Evolutionary conservation across 1,140 invertebrate genomes (phyloP).

Genomic region (Meloidogyne hapla): DNA sequence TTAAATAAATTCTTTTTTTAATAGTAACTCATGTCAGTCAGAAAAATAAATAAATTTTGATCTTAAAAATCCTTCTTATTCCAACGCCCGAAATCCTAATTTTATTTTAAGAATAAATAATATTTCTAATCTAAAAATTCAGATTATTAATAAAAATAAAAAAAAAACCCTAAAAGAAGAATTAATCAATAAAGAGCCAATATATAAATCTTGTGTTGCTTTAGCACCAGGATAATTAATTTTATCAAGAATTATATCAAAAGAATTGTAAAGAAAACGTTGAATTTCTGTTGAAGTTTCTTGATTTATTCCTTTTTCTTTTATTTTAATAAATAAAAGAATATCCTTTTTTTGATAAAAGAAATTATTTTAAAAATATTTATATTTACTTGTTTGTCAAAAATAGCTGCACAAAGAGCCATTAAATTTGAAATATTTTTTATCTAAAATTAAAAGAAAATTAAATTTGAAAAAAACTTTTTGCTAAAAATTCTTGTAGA

Average conservation of each 20-base stretch:
- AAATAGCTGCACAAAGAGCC: slow-evolving; percentile 46
- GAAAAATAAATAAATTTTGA: too few species aligned
- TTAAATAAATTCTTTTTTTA: too few species aligned
- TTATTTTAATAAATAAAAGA: slow-evolving; percentile 36
- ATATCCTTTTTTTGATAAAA: slow-evolving; percentile 26
- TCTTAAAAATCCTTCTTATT: too few species aligned
- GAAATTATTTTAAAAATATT: slow-evolving; percentile 18
- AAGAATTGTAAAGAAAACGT: slow-evolving; percentile 49
- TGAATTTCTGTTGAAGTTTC: slow-evolving; percentile 41
- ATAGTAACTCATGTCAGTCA: too few species aligned
- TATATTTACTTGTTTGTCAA: slow-evolving; percentile 45
- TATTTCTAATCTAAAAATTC: too few species aligned
- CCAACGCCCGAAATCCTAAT: too few species aligned
- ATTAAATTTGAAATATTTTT: background rate
- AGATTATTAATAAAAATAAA: too few species aligned
- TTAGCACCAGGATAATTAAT: slow-evolving; percentile 37
- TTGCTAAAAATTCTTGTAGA: too few species aligned
- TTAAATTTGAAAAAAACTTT: too few species aligned
- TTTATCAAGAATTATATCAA: slow-evolving; percentile 47
- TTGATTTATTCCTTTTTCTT: slow-evolving; percentile 22
- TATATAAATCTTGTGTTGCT: slow-evolving; percentile 39
- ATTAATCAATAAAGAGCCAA: slow-evolving; percentile 50
- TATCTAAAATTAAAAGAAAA: too few species aligned
- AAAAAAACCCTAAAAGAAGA: slow-evolving; percentile 34
- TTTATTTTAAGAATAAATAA: too few species aligned